Conservation (phyloP, 2,888 invertebrate species). For the Sminthurinus aureus region DNA sequence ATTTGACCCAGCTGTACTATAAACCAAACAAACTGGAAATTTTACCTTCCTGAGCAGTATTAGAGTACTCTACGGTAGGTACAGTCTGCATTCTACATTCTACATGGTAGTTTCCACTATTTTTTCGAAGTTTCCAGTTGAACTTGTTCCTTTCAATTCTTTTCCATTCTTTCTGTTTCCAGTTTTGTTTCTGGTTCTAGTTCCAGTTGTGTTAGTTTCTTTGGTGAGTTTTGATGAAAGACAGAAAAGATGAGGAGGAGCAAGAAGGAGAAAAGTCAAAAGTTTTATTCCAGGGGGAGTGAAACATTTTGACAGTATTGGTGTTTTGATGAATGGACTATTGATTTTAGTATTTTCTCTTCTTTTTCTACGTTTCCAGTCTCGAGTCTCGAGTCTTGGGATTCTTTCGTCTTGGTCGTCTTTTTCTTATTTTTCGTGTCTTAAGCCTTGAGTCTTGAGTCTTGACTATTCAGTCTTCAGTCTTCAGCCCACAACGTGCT, state of each 20-base stretch:
- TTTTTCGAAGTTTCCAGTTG: too few relatives aligned
- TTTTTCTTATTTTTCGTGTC: neutral
- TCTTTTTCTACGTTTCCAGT: neutral
- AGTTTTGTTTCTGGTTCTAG: neutral
- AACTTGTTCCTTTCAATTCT: neutral
- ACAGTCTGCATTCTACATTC: too few relatives aligned
- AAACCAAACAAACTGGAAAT: too few relatives aligned
- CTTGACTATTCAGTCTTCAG: neutral
- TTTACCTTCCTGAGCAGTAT: too few relatives aligned
- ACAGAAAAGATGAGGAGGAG: neutral
- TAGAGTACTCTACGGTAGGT: too few relatives aligned
- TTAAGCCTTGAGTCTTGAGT: neutral
- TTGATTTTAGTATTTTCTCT: constrained; percentile 26
- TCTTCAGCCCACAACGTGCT: neutral
- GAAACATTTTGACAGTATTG: constrained; percentile 35
- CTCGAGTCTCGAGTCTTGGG: too few relatives aligned
- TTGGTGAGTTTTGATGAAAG: constrained; percentile 19
- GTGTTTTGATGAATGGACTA: constrained; percentile 36
- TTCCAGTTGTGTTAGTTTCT: neutral
- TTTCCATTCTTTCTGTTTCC: neutral
- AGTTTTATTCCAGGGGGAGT: constrained; percentile 7
- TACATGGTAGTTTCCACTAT: too few relatives aligned
- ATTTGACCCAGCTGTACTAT: too few relatives aligned
- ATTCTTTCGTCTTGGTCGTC: neutral
- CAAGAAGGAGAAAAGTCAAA: constrained; percentile 2